phyloP scores from a whole-genome alignment of 2,113 vertebrate species.

The Ictalurus furcatus region DNA sequence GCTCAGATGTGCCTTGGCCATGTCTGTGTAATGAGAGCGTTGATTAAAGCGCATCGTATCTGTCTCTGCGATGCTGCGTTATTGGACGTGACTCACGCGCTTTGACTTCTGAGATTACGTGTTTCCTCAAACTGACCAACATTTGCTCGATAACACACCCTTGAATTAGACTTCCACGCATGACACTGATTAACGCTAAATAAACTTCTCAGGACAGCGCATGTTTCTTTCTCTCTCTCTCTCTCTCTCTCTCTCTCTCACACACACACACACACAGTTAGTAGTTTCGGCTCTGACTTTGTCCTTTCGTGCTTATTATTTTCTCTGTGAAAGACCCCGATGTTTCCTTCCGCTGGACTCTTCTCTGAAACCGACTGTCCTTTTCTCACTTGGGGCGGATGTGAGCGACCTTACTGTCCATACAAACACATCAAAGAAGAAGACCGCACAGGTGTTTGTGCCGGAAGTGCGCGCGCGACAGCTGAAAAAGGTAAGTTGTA shows the following conservation, averaged over 20 bases:
- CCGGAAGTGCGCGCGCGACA: not conserved
- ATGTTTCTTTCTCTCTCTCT: not conserved
- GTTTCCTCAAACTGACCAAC: not conserved
- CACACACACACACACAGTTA: not conserved
- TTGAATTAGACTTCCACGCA: not conserved
- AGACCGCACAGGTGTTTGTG: not conserved
- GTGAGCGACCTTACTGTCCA: slow-evolving; percentile 63
- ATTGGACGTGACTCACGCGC: not conserved
- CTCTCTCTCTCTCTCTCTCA: not conserved
- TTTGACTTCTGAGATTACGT: not conserved
- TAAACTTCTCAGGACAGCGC: not conserved
- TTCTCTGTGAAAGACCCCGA: slow-evolving; percentile 25
- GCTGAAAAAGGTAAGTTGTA: not conserved
- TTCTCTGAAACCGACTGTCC: slow-evolving; percentile 64
- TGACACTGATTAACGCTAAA: not conserved
- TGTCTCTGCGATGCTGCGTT: not conserved
- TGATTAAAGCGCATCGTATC: not conserved
- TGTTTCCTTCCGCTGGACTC: slow-evolving; percentile 66
- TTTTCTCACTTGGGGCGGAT: slow-evolving; percentile 32
- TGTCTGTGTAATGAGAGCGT: not conserved
- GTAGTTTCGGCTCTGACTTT: not conserved
- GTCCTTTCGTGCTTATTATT: not conserved
- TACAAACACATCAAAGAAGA: slow-evolving; percentile 61
- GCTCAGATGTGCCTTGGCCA: not conserved
- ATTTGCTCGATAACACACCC: not conserved